Evolutionary conservation across 1,140 invertebrate species (phyloP), one percentile per base, ranked within the genome.

Genomic region (Scaptomyza montana): DNA sequence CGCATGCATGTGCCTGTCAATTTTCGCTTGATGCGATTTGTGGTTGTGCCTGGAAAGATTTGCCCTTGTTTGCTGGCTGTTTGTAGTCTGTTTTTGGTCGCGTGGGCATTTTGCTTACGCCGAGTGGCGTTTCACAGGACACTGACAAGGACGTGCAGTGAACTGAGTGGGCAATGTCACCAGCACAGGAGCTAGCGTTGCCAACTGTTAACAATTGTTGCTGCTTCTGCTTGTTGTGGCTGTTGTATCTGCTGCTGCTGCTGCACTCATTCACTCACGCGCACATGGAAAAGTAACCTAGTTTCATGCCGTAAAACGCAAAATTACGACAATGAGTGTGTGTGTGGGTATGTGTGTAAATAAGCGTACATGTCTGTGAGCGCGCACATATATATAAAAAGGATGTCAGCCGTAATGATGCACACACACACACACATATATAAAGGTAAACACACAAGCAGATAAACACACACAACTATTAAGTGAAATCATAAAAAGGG

Each of bases 251-350:
- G 36, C 28, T 76, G 33, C 43, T 70, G 80, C 13, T 70, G 78
- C 13, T 75, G 77, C 74, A 86, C 73, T 56, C 74, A 67, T 47
- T 78, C 78, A 67, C 51, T 78, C 78, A 80, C 77, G 76, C 81
- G 70, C 82, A 63, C 54, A 81, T 86, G 82, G 67, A 84, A 89
- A 87, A 79, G 78, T 87, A 87, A 87, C 84, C 84, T 87, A 89
- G 84, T 87, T 87, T 87, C 84, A 84, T 77, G 84, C 89, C 84
- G 84, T 87, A 78, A 84, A 84, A 84, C 79, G 84, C 69, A 76
- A 72, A 79, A 79, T 89, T 72, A 84, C 76, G 79, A 41, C 47
- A 63, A 50, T 64, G 56, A 51, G 57, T 69, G 41, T 61, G 66
- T 39, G 16, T 16, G 16, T 16, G 16, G 0, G 16, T 16, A 1